Evolutionary conservation across 2,113 vertebrate genomes (phyloP).

Genomic region (Turnix velox): DNA sequence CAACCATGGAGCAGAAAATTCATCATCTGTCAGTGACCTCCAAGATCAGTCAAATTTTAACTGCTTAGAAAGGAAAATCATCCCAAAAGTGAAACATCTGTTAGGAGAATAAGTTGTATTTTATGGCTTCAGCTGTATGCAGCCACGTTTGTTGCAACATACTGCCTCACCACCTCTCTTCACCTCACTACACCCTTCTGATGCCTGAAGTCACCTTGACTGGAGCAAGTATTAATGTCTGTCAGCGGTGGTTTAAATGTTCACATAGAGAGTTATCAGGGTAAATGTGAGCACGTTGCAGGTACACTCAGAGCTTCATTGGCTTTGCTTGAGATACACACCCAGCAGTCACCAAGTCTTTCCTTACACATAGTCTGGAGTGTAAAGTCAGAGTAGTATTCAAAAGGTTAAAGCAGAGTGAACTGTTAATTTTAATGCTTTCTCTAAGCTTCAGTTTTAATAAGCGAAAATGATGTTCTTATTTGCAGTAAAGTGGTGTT

Average conservation of each 20-base stretch:
- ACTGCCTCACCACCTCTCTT: background rate
- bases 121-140: constrained; percentile 8
- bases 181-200: background rate
- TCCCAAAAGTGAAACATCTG: constrained; percentile 33
- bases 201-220: background rate
- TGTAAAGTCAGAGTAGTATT: constrained; percentile 72
- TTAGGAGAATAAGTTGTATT: background rate
- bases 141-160: background rate
- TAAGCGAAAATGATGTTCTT: constrained; percentile 86
- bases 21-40: constrained; percentile 60
- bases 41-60: constrained; percentile 55
- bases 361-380: constrained; percentile 49
- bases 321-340: background rate
- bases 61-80: constrained; percentile 36
- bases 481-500: constrained; percentile 85
- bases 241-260: background rate
- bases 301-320: background rate
- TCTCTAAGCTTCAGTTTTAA: constrained; percentile 84
- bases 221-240: constrained; percentile 17
- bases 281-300: background rate
- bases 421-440: constrained; percentile 85
- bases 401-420: constrained; percentile 82
- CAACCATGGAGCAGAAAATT: constrained; percentile 20
- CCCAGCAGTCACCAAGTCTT: background rate
- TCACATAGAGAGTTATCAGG: background rate